phyloP scores from a whole-genome alignment of 2,797 vertebrate genomes.

The Diglossa cyanea region DNA sequence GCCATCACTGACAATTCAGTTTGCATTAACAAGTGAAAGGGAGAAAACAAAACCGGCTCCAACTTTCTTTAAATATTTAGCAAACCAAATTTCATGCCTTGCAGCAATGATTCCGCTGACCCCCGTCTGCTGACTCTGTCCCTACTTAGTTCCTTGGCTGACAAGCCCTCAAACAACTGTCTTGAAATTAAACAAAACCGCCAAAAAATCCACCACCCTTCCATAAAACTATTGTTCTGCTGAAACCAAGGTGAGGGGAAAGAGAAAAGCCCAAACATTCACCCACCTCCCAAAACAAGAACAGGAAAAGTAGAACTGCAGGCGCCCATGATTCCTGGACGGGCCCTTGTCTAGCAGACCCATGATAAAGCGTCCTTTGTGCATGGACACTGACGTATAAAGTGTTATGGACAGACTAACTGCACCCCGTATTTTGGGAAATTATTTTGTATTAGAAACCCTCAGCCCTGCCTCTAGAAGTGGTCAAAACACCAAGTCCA shows the following conservation, averaged over 20 bases:
- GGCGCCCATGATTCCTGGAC: background rate
- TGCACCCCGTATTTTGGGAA: background rate
- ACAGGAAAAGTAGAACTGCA: slow-evolving; percentile 17
- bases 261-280: background rate
- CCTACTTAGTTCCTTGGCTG: background rate
- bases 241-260: background rate
- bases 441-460: background rate
- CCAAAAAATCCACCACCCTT: background rate
- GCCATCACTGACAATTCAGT: slow-evolving; percentile 62
- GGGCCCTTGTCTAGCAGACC: slow-evolving; percentile 15
- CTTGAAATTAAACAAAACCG: background rate
- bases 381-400: background rate
- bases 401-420: background rate
- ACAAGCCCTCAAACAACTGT: slow-evolving; percentile 15
- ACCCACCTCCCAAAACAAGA: slow-evolving; percentile 19
- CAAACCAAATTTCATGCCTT: slow-evolving; percentile 63
- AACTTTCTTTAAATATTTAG: slow-evolving; percentile 65
- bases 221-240: slow-evolving; percentile 18
- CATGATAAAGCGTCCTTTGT: background rate
- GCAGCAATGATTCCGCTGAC: slow-evolving; percentile 12
- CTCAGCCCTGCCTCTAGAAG: background rate
- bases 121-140: slow-evolving; percentile 19
- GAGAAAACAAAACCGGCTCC: slow-evolving; percentile 55
- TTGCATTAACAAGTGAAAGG: slow-evolving; percentile 60
- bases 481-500: background rate